phyloP scores from a whole-genome alignment of 2,888 invertebrate species.

The Nomada ruficornis region DNA sequence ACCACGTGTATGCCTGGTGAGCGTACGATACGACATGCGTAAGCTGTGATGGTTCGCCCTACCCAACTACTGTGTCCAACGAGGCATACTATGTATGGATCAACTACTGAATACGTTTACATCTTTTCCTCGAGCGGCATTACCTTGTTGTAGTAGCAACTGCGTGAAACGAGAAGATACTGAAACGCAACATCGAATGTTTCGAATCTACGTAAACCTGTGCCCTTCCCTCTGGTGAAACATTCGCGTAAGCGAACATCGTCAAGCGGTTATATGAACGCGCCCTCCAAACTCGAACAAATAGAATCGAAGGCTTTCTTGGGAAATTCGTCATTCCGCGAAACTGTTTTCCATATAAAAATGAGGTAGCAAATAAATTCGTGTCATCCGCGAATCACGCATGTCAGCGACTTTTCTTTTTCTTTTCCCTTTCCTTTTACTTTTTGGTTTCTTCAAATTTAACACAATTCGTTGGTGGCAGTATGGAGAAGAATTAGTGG shows the following conservation, averaged over 20 bases:
- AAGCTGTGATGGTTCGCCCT: slow-evolving; percentile 71
- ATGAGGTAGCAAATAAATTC: slow-evolving; percentile 66
- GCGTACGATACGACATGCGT: slow-evolving; percentile 25
- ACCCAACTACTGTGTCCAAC: slow-evolving; percentile 77
- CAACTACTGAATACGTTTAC: slow-evolving; percentile 82
- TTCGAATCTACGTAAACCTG: background rate
- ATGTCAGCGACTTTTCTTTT: slow-evolving; percentile 47
- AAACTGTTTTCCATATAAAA: slow-evolving; percentile 45
- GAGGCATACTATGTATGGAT: slow-evolving; percentile 77
- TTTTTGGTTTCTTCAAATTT: background rate
- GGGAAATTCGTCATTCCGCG: background rate
- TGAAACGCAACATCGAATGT: background rate
- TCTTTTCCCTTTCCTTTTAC: background rate
- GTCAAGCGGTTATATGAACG: background rate
- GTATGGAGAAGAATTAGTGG: slow-evolving; percentile 57
- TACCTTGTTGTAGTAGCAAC: slow-evolving; percentile 25
- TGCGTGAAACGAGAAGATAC: background rate
- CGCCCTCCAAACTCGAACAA: slow-evolving; percentile 4
- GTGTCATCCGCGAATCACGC: slow-evolving; percentile 40
- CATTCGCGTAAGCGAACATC: background rate
- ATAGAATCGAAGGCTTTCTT: slow-evolving; percentile 29
- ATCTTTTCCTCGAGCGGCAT: slow-evolving; percentile 49
- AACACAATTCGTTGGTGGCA: slow-evolving; percentile 58
- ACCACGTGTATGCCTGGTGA: slow-evolving; percentile 17
- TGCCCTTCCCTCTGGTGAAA: background rate